Conservation (phyloP, 2,888 invertebrate genomes). For the Drosophila anomalata region DNA sequence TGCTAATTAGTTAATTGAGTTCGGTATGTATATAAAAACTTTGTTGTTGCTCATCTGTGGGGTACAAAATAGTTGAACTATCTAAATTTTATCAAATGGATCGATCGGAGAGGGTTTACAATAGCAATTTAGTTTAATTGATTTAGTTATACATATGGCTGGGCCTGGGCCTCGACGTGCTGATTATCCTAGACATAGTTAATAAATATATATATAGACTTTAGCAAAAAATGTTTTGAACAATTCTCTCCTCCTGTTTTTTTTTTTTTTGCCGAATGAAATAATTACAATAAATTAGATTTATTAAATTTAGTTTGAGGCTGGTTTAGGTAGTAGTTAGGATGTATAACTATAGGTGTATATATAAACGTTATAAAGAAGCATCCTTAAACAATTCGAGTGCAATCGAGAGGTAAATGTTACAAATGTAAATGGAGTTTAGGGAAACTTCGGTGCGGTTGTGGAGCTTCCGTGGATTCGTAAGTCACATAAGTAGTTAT, state of each 20-base stretch:
- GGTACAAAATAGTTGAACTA: constrained; percentile 71
- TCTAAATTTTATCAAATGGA: constrained; percentile 61
- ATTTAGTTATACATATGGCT: constrained; percentile 30
- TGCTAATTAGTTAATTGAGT: constrained; percentile 63
- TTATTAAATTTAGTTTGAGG: constrained; percentile 11
- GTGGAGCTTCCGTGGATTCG: constrained; percentile 51
- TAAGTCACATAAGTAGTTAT: constrained; percentile 72
- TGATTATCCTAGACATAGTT: constrained; percentile 48
- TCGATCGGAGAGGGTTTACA: constrained; percentile 41
- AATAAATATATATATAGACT: constrained; percentile 23
- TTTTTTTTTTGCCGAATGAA: constrained; percentile 15
- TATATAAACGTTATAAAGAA: constrained; percentile 47
- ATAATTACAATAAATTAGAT: constrained; percentile 24
- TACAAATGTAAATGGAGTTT: constrained; percentile 39
- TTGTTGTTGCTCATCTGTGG: constrained; percentile 47
- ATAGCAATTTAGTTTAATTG: constrained; percentile 31
- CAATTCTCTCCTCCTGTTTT: constrained; percentile 18
- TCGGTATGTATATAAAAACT: constrained; percentile 53
- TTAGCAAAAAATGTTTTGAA: constrained; percentile 40
- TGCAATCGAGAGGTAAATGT: constrained; percentile 55
- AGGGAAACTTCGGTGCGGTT: constrained; percentile 19
- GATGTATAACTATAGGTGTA: constrained; percentile 31
- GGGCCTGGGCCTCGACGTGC: constrained; percentile 36
- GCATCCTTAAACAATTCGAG: constrained; percentile 61
- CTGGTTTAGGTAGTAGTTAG: constrained; percentile 19